Conservation (phyloP, 2,797 vertebrate species). For the Chanos chanos region DNA sequence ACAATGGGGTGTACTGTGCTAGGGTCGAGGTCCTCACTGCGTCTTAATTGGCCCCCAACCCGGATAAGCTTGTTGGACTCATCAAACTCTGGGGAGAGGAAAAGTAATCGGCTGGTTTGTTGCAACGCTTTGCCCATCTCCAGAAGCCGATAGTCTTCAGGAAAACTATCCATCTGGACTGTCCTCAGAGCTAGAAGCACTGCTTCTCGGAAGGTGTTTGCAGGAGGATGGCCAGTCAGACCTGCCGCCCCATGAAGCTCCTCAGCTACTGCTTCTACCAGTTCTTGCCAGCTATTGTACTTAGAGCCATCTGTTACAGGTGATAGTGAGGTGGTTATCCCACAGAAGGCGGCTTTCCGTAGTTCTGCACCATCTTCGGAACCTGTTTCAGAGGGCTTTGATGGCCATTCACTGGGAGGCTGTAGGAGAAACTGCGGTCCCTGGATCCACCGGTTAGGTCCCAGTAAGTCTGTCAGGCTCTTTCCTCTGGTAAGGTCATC, state of each 20-base stretch:
- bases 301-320: neutral
- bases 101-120: neutral
- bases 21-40: neutral
- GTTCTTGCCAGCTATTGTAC: neutral
- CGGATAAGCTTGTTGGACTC: neutral
- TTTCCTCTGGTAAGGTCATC: neutral
- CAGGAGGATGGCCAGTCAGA: neutral
- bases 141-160: neutral
- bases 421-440: neutral
- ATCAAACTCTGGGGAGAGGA: neutral
- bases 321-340: neutral
- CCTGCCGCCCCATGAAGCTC: neutral
- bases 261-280: neutral
- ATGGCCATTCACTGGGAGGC: neutral
- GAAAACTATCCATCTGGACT: slow-evolving; percentile 8
- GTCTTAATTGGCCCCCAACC: neutral
- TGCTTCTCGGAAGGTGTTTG: neutral
- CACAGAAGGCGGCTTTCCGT: neutral
- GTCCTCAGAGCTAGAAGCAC: neutral
- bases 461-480: neutral
- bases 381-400: neutral
- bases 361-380: neutral
- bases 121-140: neutral
- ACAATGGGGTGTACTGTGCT: neutral
- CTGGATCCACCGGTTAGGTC: neutral